Percentiles rank a stretch among this genome's conserved stretches.
These are phyloP conservation scores for Gallinago media DNA, from an alignment of 2,113 vertebrate genomes.

Conservation along the genomic window DNA sequence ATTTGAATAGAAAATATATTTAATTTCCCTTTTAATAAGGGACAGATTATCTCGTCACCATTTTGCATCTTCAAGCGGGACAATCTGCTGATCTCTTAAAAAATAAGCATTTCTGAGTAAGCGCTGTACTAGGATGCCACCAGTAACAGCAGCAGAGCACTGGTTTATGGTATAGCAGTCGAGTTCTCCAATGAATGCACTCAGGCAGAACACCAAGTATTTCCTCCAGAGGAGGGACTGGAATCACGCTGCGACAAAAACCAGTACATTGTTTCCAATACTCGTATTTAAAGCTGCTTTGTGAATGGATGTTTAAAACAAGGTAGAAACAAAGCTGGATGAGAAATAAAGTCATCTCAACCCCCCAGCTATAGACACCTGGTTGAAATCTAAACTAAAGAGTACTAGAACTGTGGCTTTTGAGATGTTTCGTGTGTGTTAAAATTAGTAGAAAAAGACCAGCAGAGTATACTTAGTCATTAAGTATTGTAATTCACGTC, in stretches of 20 bases:
- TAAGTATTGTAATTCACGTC: not conserved
- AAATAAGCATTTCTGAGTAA: not conserved
- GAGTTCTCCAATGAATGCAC: not conserved
- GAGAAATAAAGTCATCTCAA: not conserved
- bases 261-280: not conserved
- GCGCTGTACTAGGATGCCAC: not conserved
- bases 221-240: not conserved
- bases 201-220: not conserved
- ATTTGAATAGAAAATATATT: not conserved
- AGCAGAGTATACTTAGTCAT: not conserved
- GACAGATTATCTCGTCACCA: not conserved
- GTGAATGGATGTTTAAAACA: not conserved
- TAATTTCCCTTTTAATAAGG: not conserved
- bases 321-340: not conserved
- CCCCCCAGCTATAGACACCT: not conserved
- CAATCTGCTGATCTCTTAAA: not conserved
- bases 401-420: not conserved
- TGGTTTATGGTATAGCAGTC: not conserved
- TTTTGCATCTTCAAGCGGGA: not conserved
- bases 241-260: not conserved
- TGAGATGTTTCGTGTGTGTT: not conserved
- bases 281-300: not conserved
- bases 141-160: not conserved
- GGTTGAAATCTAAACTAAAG: not conserved
- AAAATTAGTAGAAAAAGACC: not conserved